Evolutionary conservation across 2,888 invertebrate species (phyloP), one percentile per base, ranked within the genome.

Genomic region (Eupithecia insigniata): DNA sequence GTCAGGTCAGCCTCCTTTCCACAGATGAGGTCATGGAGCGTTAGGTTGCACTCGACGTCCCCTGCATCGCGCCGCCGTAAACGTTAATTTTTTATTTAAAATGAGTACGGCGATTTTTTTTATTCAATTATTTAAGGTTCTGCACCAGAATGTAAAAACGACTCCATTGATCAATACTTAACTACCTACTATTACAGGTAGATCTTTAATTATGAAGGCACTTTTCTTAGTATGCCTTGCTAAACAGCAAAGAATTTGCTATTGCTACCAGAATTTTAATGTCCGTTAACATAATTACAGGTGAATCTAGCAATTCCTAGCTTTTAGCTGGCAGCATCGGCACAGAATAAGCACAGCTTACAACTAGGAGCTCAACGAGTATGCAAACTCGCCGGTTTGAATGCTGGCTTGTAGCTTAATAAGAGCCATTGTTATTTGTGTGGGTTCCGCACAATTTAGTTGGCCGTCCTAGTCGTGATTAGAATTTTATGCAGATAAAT

Each of bases 341-440:
- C 68, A 74, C 69, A 74, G 67, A 70, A 67, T 71, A 69, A 65
- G 55, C 39, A 12, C 43, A 68, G 70, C 62, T 66, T 43, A 30
- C 32, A 55, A 28, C 65, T 67, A 18, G 61, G 66, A 66, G 61
- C 67, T 71, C 74, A 69, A 71, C 74, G 74, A 69, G 74, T 74
- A 74, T 74, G 74, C 71, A 36, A 74, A 74, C 64, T 71, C 65
- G 46, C 69, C 71, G 69, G 71, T 74, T 74, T 74, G 74, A 74
- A 74, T 74, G 74, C 69, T 69, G 55, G 74, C 69, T 69, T 74
- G 74, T 72, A 67, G 74, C 74, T 74, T 74, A 74, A 70, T 74
- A 74, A 74, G 74, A 74, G 69, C 74, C 74, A 74, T 74, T 74
- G 74, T 74, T 71, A 74, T 71, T 71, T 74, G 71, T 74, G 74